phyloP scores from a whole-genome alignment of 2,888 invertebrate species.

The Crepidodera aurea region DNA sequence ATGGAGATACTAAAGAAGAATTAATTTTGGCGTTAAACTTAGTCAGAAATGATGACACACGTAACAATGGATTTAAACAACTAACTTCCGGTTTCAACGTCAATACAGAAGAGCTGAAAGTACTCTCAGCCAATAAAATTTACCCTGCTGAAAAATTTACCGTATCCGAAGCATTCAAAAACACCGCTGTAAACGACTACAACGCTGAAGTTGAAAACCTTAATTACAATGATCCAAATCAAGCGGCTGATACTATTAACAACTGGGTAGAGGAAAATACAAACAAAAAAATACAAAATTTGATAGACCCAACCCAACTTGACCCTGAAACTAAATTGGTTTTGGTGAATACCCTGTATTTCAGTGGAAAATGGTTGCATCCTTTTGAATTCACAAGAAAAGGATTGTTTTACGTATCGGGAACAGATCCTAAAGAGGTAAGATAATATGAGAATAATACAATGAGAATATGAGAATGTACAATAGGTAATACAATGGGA shows the following conservation, averaged over 20 bases:
- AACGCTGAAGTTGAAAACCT: constrained; percentile 58
- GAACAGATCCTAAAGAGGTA: constrained; percentile 44
- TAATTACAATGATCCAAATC: constrained; percentile 43
- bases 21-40: constrained; percentile 36
- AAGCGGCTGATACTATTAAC: constrained; percentile 48
- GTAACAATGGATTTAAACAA: constrained; percentile 32
- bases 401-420: constrained; percentile 46
- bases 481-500: too few relatives aligned
- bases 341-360: constrained; percentile 57
- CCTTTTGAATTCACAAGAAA: constrained; percentile 45
- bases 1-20: constrained; percentile 48
- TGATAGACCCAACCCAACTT: constrained; percentile 48
- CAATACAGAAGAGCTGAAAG: constrained; percentile 34
- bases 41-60: constrained; percentile 38
- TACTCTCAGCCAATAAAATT: constrained; percentile 63
- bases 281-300: constrained; percentile 54
- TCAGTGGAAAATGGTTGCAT: constrained; percentile 52
- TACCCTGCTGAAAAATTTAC: constrained; percentile 67
- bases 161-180: constrained; percentile 65
- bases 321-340: constrained; percentile 47
- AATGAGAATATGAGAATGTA: too few relatives aligned
- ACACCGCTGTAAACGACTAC: constrained; percentile 62
- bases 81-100: constrained; percentile 35
- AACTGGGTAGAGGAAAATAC: constrained; percentile 49
- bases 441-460: too few relatives aligned